A percentile compares a stretch with the other conserved stretches of the same genome.
Conservation (phyloP, 2,113 vertebrate genomes). For the Oryzias javanicus region DNA sequence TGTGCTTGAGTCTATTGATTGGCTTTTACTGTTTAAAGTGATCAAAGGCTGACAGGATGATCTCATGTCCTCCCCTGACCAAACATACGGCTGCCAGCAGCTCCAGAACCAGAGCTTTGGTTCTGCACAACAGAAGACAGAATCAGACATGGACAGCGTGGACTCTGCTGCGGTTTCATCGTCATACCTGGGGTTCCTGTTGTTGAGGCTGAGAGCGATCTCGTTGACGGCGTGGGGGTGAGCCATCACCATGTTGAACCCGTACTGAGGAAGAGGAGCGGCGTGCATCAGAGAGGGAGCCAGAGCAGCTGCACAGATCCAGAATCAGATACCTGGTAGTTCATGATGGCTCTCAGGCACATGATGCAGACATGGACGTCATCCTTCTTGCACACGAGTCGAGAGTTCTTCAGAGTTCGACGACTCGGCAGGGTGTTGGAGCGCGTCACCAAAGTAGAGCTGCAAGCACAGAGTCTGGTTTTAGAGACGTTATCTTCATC, state of each 20-base stretch:
- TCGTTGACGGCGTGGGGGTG: constrained; percentile 96
- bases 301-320: not conserved
- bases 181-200: constrained; percentile 91
- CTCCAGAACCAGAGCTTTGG: constrained; percentile 94
- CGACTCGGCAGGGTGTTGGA: constrained; percentile 94
- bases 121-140: constrained; percentile 73
- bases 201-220: constrained; percentile 95
- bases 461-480: constrained; percentile 11
- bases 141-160: not conserved
- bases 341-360: constrained; percentile 97
- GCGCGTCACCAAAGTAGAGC: constrained; percentile 75
- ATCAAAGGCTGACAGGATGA: constrained; percentile 94
- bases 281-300: not conserved
- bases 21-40: constrained; percentile 90
- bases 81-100: constrained; percentile 93
- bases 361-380: constrained; percentile 98
- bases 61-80: constrained; percentile 96
- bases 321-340: constrained; percentile 87
- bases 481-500: not conserved
- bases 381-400: constrained; percentile 95
- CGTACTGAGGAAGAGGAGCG: constrained; percentile 79
- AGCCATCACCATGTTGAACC: constrained; percentile 99
- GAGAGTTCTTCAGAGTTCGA: constrained; percentile 91
- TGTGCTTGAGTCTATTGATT: no score
- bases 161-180: not conserved